Base-by-base conservation (phyloP, 2,797 vertebrate species). In the Lophius americanus region DNA sequence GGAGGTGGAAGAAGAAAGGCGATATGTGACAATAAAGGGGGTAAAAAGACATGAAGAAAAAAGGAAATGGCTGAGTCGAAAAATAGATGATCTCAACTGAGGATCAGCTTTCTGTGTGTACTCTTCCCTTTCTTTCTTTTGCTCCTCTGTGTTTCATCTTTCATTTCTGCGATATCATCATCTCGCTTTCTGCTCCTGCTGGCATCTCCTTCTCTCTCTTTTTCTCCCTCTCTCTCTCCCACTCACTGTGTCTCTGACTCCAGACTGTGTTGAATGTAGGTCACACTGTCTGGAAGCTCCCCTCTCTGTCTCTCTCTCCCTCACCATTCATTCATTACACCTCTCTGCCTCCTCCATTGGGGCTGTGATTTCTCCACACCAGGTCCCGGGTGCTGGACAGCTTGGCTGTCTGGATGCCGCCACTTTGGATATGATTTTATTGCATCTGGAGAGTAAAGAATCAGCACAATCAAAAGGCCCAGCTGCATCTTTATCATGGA, bases 191-290 rank as follows among this genome's bases (percentile, higher is more conserved):
- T 47, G 9, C 53, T 58, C 38, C 32, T 73, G 62, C 59, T 62
- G 44, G 36, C 47, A 47, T 63, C 51, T 36, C n/a, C 42, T 11
- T 14, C 39, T 36, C 49, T 60, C 37, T 51, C 39, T 61, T 23
- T 43, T 49, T 33, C 60, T 38, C 63, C 56, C 43, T 71, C 73
- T 38, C 68, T 53, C 70, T 65, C 72, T 14, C 55, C 60, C 73
- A 79, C 83, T 70, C 72, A 36, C 53, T 79, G 72, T 68, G 66
- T 64, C 72, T 83, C 38, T 81, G 79, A 83, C 93, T 95, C 95
- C 94, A 95, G 91, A 94, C 90, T 93, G 88, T 89, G 90, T 90
- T 92, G 91, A 93, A 96, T 95, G 94, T 95, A 96, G 95, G 95
- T 96, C 96, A 96, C 86, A 73, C 91, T 93, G 92, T 92, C 95